phyloP scores from a whole-genome alignment of 2,113 vertebrate genomes.

The Trogon melanurus region DNA sequence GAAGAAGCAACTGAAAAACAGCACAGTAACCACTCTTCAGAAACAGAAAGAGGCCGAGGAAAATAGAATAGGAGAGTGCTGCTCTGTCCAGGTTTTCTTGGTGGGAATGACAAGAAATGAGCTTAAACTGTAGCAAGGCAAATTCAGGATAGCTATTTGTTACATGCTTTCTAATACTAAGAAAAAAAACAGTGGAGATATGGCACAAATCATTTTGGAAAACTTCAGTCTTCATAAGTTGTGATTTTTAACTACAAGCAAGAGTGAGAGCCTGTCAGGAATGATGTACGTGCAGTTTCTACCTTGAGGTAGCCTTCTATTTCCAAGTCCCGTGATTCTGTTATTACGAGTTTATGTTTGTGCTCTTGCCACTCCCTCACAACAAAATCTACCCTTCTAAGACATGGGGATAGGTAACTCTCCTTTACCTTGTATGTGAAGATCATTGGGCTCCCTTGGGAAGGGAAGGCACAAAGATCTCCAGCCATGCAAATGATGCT shows the following conservation, averaged over 20 bases:
- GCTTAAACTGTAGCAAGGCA: not conserved
- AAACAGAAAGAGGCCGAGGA: not conserved
- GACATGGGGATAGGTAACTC: not conserved
- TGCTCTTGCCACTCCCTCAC: not conserved
- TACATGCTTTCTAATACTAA: not conserved
- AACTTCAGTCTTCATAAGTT: not conserved
- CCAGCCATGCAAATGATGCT: not conserved
- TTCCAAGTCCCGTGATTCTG: not conserved
- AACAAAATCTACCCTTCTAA: not conserved
- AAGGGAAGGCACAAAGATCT: not conserved
- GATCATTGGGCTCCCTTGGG: fast-evolving
- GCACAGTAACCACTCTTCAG: not conserved
- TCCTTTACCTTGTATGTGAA: not conserved
- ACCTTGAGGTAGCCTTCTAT: not conserved
- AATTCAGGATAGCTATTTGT: not conserved
- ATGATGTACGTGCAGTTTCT: not conserved
- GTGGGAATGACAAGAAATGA: not conserved
- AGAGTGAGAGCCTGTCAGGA: not conserved
- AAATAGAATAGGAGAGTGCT: not conserved
- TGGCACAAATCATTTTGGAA: not conserved
- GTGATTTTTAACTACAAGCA: not conserved
- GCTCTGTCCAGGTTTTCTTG: not conserved
- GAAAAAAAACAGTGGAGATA: not conserved
- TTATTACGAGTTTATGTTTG: not conserved
- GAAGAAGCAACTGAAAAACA: not conserved